Evolutionary conservation across 2,888 invertebrate genomes (phyloP).

Genomic region (Cancer borealis): DNA sequence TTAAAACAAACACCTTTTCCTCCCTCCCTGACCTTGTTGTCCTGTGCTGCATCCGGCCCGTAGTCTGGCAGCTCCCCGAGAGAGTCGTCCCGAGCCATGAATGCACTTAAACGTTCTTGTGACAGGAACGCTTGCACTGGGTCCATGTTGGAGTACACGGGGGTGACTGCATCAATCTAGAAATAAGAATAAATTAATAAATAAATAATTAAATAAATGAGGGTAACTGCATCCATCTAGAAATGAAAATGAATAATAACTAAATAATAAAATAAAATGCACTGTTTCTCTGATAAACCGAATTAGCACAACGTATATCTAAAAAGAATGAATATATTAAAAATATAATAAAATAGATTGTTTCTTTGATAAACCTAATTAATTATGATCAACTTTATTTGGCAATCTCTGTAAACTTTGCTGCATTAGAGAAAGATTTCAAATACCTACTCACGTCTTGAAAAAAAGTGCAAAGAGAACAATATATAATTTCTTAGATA

Average conservation of each 20-base stretch:
- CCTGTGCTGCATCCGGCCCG: conserved; percentile 48
- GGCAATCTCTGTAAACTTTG: too few relatives aligned
- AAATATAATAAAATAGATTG: neutral
- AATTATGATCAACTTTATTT: neutral
- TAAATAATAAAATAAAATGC: neutral
- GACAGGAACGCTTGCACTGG: conserved; percentile 73
- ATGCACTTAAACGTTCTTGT: conserved; percentile 72
- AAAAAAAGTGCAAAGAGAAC: too few relatives aligned
- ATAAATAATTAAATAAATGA: neutral
- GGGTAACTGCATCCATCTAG: too few relatives aligned
- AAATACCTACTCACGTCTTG: too few relatives aligned
- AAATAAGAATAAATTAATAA: neutral
- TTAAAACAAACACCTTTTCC: neutral
- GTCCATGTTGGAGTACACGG: conserved; percentile 69
- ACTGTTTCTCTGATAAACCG: neutral
- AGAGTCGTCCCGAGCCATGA: conserved; percentile 72
- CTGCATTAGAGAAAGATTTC: too few relatives aligned
- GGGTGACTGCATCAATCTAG: conserved; percentile 69
- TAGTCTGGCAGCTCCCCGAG: conserved; percentile 65
- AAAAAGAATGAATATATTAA: neutral
- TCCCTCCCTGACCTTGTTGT: neutral
- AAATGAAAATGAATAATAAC: too few relatives aligned
- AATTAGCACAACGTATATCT: neutral
- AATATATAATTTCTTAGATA: too few relatives aligned
- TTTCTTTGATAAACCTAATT: neutral